Percentiles rank a stretch among this genome's conserved stretches.
These are phyloP conservation scores for Megaleporinus macrocephalus DNA, from an alignment of 2,113 vertebrate genomes.

Conservation along the genomic window DNA sequence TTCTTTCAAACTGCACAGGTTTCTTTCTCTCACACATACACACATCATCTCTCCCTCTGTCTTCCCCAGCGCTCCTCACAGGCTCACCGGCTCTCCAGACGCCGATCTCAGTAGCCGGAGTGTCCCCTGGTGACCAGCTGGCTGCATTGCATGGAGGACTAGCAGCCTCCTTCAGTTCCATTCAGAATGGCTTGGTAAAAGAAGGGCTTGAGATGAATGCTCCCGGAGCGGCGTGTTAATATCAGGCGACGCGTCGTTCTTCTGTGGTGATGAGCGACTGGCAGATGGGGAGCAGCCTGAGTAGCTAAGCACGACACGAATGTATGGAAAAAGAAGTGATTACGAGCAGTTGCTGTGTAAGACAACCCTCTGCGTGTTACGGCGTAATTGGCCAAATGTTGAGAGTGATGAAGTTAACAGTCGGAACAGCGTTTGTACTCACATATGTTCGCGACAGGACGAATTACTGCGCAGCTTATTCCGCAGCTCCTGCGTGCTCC, in stretches of 20 bases:
- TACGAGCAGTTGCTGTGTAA: not conserved
- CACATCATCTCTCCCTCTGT: not conserved
- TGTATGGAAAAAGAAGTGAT: not conserved
- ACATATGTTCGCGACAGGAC: not conserved
- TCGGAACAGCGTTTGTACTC: not conserved
- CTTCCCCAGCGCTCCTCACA: not conserved
- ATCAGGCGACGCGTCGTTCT: too few relatives aligned
- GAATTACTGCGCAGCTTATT: not conserved
- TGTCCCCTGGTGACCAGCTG: constrained; percentile 49
- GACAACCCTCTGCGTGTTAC: constrained; percentile 6
- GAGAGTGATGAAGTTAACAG: constrained; percentile 7
- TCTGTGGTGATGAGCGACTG: not conserved
- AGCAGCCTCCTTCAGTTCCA: not conserved
- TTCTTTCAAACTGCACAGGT: not conserved
- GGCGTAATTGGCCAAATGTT: constrained; percentile 9
- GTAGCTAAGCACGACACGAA: not conserved
- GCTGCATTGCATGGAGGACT: constrained; percentile 32
- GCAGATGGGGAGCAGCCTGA: not conserved
- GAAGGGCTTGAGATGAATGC: not conserved
- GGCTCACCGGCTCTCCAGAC: not conserved
- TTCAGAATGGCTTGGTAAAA: not conserved
- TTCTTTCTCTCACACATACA: not conserved
- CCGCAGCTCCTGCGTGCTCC: not conserved
- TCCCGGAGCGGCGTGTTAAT: too few relatives aligned
- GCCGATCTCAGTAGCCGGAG: constrained; percentile 37